These are phyloP conservation scores for Pseudomyrmex pallidus DNA, from an alignment of 1,140 invertebrate genomes.

Conservation along the genomic window DNA sequence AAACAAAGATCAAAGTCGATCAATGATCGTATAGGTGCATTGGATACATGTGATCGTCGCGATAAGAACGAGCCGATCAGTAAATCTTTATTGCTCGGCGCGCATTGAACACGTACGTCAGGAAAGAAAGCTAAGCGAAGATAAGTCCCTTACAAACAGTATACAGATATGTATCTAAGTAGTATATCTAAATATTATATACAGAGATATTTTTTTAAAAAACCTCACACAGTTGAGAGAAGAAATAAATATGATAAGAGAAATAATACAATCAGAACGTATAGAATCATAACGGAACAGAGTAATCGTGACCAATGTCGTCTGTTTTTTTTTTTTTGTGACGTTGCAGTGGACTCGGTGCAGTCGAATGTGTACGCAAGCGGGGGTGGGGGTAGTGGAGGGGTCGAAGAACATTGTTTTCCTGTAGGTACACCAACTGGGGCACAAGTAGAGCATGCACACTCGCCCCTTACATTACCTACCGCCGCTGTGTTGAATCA, in stretches of 20 bases:
- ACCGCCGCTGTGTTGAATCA: slow-evolving; percentile 83
- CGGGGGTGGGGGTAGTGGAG: slow-evolving; percentile 76
- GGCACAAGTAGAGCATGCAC: slow-evolving; percentile 80
- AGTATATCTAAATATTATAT: too few species aligned
- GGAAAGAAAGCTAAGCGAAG: not conserved
- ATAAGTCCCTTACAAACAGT: not conserved
- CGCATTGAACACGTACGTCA: not conserved
- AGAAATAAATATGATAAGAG: too few species aligned
- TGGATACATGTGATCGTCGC: slow-evolving; percentile 4
- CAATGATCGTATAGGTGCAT: not conserved
- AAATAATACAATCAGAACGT: not conserved
- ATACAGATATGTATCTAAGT: too few species aligned
- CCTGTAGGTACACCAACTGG: slow-evolving; percentile 76
- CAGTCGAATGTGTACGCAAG: slow-evolving; percentile 82
- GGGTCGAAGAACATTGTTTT: slow-evolving; percentile 79
- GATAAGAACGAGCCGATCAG: slow-evolving; percentile 6
- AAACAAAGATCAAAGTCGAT: slow-evolving; percentile 31
- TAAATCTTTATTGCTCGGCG: slow-evolving; percentile 21
- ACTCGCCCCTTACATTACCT: slow-evolving; percentile 83
- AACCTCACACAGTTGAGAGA: too few species aligned
- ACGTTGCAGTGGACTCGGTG: slow-evolving; percentile 82
- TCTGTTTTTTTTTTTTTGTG: slow-evolving; percentile 54
- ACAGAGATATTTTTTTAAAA: too few species aligned
- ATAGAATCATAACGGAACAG: not conserved
- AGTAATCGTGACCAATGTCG: slow-evolving; percentile 37